These are phyloP conservation scores for Pitangus sulphuratus DNA, from an alignment of 2,797 vertebrate genomes.

Conservation along the genomic window DNA sequence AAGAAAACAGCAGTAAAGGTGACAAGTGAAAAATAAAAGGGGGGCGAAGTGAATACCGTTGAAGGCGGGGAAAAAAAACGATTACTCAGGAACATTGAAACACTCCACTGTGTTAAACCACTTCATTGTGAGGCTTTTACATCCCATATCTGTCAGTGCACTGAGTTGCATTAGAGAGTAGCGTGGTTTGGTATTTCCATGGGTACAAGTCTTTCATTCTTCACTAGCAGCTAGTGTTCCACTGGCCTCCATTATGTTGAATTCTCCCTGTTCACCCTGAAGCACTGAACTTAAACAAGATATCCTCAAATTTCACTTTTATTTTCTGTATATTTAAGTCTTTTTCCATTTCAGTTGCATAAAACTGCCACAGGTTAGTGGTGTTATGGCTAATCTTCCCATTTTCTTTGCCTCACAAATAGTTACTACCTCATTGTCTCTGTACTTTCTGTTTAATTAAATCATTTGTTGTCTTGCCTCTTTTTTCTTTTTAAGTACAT, in stretches of 20 bases:
- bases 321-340: background rate
- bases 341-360: background rate
- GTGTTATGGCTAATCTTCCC: background rate
- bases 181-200: background rate
- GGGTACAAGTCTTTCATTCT: background rate
- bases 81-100: background rate
- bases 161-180: background rate
- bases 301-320: background rate
- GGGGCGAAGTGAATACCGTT: background rate
- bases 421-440: background rate
- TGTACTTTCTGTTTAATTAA: background rate
- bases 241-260: background rate
- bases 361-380: background rate
- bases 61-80: rapidly evolving
- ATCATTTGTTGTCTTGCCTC: background rate
- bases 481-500: background rate
- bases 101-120: background rate
- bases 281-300: background rate
- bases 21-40: background rate
- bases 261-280: background rate
- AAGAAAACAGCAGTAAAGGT: background rate
- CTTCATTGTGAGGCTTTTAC: background rate
- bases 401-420: background rate
- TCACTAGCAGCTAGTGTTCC: background rate
- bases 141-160: rapidly evolving